Evolutionary conservation across 2,797 vertebrate genomes (phyloP).

Genomic region (Sebastes itinus): DNA sequence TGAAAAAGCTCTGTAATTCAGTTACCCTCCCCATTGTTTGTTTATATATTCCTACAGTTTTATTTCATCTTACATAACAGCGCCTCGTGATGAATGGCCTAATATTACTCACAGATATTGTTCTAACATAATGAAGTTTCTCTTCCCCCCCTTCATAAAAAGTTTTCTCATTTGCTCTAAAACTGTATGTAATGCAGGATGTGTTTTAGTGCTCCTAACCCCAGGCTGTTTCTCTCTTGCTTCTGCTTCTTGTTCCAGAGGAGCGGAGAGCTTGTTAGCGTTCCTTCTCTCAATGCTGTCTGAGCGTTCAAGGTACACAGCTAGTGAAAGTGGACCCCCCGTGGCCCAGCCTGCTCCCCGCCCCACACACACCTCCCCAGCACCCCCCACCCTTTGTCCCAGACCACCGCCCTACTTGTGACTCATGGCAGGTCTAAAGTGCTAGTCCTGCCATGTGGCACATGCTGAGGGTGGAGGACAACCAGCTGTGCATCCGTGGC

Average conservation of each 20-base stretch:
- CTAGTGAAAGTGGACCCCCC: constrained; percentile 55
- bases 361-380: background rate
- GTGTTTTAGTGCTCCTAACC: constrained; percentile 63
- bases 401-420: constrained; percentile 31
- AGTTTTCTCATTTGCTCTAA: constrained; percentile 61
- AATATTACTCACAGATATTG: constrained; percentile 77
- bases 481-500: constrained; percentile 58
- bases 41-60: constrained; percentile 74
- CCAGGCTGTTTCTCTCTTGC: constrained; percentile 49
- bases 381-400: constrained; percentile 8
- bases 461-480: constrained; percentile 42
- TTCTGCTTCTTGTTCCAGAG: constrained; percentile 74
- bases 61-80: constrained; percentile 72
- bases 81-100: constrained; percentile 72
- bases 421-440: constrained; percentile 6
- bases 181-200: constrained; percentile 43
- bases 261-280: constrained; percentile 83
- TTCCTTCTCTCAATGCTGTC: constrained; percentile 82
- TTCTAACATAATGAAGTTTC: constrained; percentile 73
- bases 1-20: constrained; percentile 77
- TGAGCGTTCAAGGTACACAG: constrained; percentile 82
- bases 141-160: constrained; percentile 38
- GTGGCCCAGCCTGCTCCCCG: constrained; percentile 51
- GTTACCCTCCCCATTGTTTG: constrained; percentile 73
- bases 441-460: constrained; percentile 39